A percentile compares a stretch with the other conserved stretches of the same genome.
Evolutionary conservation across 2,888 invertebrate species (phyloP).

Genomic region (Phyllotreta striolata): DNA sequence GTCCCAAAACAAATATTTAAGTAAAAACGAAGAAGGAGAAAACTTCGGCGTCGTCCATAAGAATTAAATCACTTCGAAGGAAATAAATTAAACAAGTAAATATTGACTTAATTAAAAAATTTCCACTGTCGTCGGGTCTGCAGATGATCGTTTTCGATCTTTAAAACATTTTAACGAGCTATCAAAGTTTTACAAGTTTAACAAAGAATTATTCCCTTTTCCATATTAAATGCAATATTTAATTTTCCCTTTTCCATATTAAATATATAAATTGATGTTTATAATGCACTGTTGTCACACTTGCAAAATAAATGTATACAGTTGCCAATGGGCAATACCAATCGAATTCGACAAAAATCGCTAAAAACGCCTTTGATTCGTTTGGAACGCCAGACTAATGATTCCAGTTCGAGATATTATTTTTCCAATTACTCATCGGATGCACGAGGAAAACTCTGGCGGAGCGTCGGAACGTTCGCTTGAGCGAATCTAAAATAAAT

Average conservation of each 20-base stretch:
- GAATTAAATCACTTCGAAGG: conserved; percentile 20
- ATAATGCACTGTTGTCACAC: no score
- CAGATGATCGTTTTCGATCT: not conserved
- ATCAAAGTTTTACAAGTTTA: no score
- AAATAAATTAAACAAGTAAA: conserved; percentile 18
- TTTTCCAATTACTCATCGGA: conserved; percentile 6
- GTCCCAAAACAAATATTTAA: conserved; percentile 20
- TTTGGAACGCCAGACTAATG: no score
- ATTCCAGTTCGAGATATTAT: no score
- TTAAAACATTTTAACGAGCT: conserved; percentile 1
- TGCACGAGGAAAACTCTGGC: conserved; percentile 14
- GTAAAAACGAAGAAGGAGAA: conserved; percentile 5
- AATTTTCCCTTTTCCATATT: no score
- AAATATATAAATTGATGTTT: no score
- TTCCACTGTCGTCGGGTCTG: conserved; percentile 1
- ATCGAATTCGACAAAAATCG: no score
- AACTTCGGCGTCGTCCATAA: conserved; percentile 16
- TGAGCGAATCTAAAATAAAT: conserved; percentile 31
- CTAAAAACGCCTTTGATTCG: no score
- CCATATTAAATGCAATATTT: no score
- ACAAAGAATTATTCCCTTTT: no score
- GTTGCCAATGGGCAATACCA: no score
- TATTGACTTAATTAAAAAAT: conserved; percentile 20
- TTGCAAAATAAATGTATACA: no score
- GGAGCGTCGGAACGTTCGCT: conserved; percentile 20